These are phyloP conservation scores for Zingel zingel DNA, from an alignment of 2,113 vertebrate genomes.

Conservation along the genomic window DNA sequence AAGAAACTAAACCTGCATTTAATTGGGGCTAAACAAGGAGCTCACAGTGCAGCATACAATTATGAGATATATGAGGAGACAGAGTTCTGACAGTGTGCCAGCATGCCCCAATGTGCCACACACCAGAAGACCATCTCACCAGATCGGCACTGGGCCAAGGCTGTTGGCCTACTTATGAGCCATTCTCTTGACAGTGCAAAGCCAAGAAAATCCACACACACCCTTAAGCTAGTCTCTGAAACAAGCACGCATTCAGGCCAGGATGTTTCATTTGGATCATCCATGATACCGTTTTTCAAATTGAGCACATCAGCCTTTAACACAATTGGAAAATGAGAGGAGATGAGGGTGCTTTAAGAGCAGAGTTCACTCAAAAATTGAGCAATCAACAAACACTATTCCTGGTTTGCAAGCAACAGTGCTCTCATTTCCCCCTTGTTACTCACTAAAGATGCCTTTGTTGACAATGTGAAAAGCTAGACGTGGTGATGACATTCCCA, in stretches of 20 bases:
- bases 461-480: constrained; percentile 70
- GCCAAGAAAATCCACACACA: constrained; percentile 54
- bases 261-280: constrained; percentile 42
- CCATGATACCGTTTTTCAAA: constrained; percentile 24
- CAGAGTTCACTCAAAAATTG: constrained; percentile 31
- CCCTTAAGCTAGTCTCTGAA: constrained; percentile 47
- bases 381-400: constrained; percentile 57
- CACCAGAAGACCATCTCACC: constrained; percentile 68
- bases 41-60: constrained; percentile 65
- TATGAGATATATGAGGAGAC: constrained; percentile 74
- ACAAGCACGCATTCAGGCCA: constrained; percentile 28
- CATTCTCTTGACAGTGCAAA: constrained; percentile 62
- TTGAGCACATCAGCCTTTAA: constrained; percentile 13
- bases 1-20: constrained; percentile 56
- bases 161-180: constrained; percentile 76
- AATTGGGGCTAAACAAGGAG: constrained; percentile 68
- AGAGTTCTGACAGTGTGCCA: constrained; percentile 64
- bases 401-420: constrained; percentile 11
- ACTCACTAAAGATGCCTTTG: constrained; percentile 64
- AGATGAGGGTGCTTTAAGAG: constrained; percentile 7
- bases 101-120: constrained; percentile 55
- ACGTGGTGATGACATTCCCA: constrained; percentile 67
- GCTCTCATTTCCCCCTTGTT: constrained; percentile 47
- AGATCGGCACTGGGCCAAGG: constrained; percentile 71
- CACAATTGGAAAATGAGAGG: constrained; percentile 43